Base-by-base conservation (phyloP, 37 sponge, comb jelly and placozoan species). In the Halisarca cf. caerulea region DNA sequence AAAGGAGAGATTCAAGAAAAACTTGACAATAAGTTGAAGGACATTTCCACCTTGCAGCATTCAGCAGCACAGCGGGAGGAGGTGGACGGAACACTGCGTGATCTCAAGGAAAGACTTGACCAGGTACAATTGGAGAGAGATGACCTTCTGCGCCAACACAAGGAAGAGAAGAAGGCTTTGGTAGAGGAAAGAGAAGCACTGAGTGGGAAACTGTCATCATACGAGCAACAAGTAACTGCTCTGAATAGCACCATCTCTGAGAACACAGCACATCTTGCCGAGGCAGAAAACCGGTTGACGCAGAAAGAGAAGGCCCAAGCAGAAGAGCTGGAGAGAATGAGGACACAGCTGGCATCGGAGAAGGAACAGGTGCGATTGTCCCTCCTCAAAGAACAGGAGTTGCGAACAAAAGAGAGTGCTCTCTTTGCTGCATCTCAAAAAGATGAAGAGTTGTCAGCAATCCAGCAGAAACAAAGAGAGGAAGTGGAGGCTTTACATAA, bases 261-360 rank as follows among this genome's bases (percentile, higher is more conserved):
- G 51, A 6, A 32, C 33, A 68, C 69, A 3, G 1, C 30, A 34
- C n/a, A 68, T 18, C 69, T 32, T 27, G n/a, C 69, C 11, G 74
- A 72, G 58, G 38, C 24, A 3, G 35, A 81, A 51, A 9, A 71
- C 15, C 9, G 18, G 58, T 27, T 53, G 57, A 20, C 36, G 7
- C 51, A 85, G 33, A 58, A 21, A 1, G 51, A 85, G 86, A 59
- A 34, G 41, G 51, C 59, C 2, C 39, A 39, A 5, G 21, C 57
- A 0, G 58, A 47, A 37, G 81, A 85, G 44, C 25, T 18, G 27
- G 87, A 90, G 30, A 91, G 87, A 51, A 84, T 87, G 66, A 75
- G 87, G 18, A 6, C 68, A 0, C 88, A 87, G 59, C 66, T 90
- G 27, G 78, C 83, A 36, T 25, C 68, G 61, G 94, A 93, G 66